Evolutionary conservation across 2,888 invertebrate species (phyloP).

Genomic region (Micropterix aruncella): DNA sequence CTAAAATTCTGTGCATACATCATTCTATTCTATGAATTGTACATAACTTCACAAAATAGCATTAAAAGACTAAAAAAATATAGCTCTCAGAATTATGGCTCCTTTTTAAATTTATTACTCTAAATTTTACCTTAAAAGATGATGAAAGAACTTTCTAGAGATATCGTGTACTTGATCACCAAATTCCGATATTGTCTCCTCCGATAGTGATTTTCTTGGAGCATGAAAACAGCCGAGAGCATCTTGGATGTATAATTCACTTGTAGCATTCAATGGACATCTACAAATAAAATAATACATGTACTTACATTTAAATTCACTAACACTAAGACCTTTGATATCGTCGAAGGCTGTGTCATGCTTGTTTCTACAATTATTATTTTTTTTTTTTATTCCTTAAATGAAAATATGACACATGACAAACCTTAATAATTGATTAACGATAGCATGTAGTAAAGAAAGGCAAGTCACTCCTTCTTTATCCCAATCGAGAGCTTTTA

Average conservation of each 20-base stretch:
- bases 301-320: too few relatives aligned
- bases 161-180: conserved; percentile 68
- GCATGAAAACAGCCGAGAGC: conserved; percentile 71
- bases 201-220: conserved; percentile 50
- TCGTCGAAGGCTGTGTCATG: too few relatives aligned
- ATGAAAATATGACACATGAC: too few relatives aligned
- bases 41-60: too few relatives aligned
- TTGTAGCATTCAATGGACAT: conserved; percentile 19
- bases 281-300: not conserved
- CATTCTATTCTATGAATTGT: too few relatives aligned
- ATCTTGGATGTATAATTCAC: conserved; percentile 48
- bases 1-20: too few relatives aligned
- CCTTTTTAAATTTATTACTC: not conserved
- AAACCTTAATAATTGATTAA: conserved; percentile 46
- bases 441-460: conserved; percentile 57
- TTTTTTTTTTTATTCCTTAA: too few relatives aligned
- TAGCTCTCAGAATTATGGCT: too few relatives aligned
- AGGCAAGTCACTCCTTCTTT: conserved; percentile 60
- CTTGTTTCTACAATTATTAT: too few relatives aligned
- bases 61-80: too few relatives aligned
- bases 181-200: conserved; percentile 55
- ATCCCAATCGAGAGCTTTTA: conserved; percentile 65
- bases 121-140: conserved; percentile 51
- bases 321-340: too few relatives aligned
- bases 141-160: conserved; percentile 78